phyloP scores from a whole-genome alignment of 53 echinoderm and acorn worm genomes.

The Paracentrotus lividus region DNA sequence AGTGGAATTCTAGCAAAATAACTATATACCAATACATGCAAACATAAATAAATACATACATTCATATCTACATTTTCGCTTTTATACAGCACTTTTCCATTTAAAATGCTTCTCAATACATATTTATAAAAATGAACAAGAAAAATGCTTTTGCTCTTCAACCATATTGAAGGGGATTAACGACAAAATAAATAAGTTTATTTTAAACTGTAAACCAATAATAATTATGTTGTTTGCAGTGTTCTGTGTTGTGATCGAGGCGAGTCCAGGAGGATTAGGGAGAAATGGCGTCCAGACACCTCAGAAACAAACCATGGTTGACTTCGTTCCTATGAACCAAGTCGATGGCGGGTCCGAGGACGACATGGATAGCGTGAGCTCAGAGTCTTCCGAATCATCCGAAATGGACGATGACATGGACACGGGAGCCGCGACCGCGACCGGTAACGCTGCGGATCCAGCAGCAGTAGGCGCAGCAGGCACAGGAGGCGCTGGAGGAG shows the following conservation, averaged over 20 bases:
- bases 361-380: background rate
- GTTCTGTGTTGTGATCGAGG: background rate
- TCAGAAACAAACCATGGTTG: background rate
- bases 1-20: background rate
- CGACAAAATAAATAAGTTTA: too few species aligned
- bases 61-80: too few species aligned
- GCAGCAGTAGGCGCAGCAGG: background rate
- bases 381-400: background rate
- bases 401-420: slow-evolving; percentile 1
- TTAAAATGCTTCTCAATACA: too few species aligned
- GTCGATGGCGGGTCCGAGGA: background rate
- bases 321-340: background rate
- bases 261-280: background rate
- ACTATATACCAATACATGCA: too few species aligned
- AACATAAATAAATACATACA: too few species aligned
- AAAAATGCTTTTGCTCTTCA: too few species aligned
- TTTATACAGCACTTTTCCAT: too few species aligned
- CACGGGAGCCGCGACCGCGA: background rate
- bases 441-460: background rate
- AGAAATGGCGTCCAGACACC: background rate
- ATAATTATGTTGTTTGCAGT: background rate
- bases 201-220: background rate
- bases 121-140: too few species aligned
- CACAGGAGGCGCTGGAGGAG: too few species aligned
- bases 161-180: too few species aligned